Evolutionary conservation across 92 coral and sea anemone species (phyloP).

Genomic region (Heteractis magnifica): DNA sequence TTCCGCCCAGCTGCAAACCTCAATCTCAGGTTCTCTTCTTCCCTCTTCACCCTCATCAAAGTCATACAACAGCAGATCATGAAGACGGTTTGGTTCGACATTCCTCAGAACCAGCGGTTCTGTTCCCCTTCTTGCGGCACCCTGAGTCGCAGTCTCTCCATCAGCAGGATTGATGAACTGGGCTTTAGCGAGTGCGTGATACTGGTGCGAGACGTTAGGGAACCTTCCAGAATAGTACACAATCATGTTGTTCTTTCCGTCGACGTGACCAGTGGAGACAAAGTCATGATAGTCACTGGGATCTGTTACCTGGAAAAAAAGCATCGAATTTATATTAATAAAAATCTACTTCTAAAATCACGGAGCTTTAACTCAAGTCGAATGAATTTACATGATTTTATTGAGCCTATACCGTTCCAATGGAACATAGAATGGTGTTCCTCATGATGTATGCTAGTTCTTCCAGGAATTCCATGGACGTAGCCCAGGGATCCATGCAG

Average conservation of each 20-base stretch:
- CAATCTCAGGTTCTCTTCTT: constrained; percentile 25
- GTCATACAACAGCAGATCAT: constrained; percentile 34
- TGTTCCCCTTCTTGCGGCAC: constrained; percentile 8
- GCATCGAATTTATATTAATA: neutral
- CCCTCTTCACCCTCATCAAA: constrained; percentile 27
- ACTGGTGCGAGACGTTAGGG: constrained; percentile 39
- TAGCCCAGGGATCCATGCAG: constrained; percentile 81
- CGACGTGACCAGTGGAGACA: constrained; percentile 38
- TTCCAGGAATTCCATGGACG: constrained; percentile 61
- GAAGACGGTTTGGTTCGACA: constrained; percentile 24
- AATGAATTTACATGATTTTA: neutral
- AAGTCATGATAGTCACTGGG: constrained; percentile 50
- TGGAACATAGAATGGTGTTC: constrained; percentile 65
- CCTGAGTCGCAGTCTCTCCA: constrained; percentile 16
- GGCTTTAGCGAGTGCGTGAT: constrained; percentile 40
- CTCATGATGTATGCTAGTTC: constrained; percentile 64
- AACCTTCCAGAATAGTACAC: constrained; percentile 51
- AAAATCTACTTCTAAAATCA: neutral
- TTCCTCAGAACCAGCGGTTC: constrained; percentile 24
- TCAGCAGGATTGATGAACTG: constrained; percentile 36
- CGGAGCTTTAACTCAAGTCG: too few species aligned
- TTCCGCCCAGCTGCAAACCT: constrained; percentile 1
- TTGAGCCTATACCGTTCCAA: constrained; percentile 47
- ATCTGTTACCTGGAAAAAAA: constrained; percentile 37
- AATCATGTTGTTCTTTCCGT: constrained; percentile 31